Base-by-base conservation (phyloP, 2,113 vertebrate genomes). In the Salvator merianae region DNA sequence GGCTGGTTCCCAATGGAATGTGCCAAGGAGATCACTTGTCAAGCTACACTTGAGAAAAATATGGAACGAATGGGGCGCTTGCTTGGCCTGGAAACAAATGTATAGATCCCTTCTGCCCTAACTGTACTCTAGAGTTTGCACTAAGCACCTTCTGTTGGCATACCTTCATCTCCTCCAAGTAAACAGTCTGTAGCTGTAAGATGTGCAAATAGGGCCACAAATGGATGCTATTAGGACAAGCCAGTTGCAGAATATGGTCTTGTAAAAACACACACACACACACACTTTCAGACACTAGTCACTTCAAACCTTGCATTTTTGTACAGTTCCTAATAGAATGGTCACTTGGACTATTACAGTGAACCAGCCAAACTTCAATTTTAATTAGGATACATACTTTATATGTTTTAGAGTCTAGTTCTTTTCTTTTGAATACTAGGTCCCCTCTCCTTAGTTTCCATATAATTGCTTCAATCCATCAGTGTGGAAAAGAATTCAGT, bases 41-140 rank as follows among this genome's bases (percentile, higher is more conserved):
- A 95, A 68, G 97, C 97, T 69, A 98, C 98, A 0, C 97, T 99
- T 0, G 96, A 98, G 87, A 97, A 97, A 93, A 99, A 99, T 86
- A 96, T 99, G 97, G 98, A 99, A 92, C 94, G 98, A 69, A 99
- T 99, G 98, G 97, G 98, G 50, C 99, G 98, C 22, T 92, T 99
- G 75, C 97, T 99, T 28, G 97, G 98, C 3, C 93, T 99, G 43
- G 98, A 99, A 90, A 99, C 98, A 74, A 98, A 99, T 0, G 98
- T 99, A 75, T 99, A 97, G 96, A 16, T 65, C 28, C 12, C 13
- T 14, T n/a, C 0, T 6, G 2, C 40, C 13, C 0, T 65, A 59
- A 43, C 40, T 40, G 30, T 1, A 0, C 32, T 18, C 8, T 14
- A 36, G 83, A 77, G 88, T 91, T 92, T 92, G 95, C 91, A 89